Conservation (phyloP, 2,888 invertebrate genomes). For the Ceramica pisi region DNA sequence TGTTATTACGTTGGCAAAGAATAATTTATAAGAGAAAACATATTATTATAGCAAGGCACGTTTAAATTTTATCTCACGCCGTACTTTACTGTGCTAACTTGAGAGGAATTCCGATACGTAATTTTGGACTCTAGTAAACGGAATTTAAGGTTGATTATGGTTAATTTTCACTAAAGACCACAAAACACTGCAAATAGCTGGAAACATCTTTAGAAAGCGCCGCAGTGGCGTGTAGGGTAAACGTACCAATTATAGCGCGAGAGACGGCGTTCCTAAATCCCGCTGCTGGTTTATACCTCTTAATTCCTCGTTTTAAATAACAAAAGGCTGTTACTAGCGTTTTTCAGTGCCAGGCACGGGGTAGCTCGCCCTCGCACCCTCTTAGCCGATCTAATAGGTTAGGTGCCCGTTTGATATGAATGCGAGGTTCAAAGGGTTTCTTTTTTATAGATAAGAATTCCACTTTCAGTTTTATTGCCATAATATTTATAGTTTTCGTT, state of each 20-base stretch:
- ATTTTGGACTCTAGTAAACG: constrained; percentile 41
- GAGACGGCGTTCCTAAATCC: constrained; percentile 71
- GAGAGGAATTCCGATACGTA: constrained; percentile 1
- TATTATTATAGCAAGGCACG: constrained; percentile 31
- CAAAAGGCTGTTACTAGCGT: constrained; percentile 83
- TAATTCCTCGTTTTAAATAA: constrained; percentile 84
- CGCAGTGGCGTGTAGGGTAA: constrained; percentile 69
- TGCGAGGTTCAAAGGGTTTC: constrained; percentile 61
- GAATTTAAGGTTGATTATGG: constrained; percentile 27
- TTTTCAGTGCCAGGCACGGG: constrained; percentile 82
- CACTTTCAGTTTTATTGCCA: constrained; percentile 58
- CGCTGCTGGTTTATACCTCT: constrained; percentile 70
- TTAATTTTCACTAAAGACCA: constrained; percentile 34
- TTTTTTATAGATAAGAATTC: constrained; percentile 64
- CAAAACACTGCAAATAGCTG: constrained; percentile 59
- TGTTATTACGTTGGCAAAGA: constrained; percentile 30
- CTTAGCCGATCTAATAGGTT: constrained; percentile 75
- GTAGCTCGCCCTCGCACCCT: constrained; percentile 77
- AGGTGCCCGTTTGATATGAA: constrained; percentile 69
- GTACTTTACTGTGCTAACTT: constrained; percentile 21
- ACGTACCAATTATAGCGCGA: constrained; percentile 73
- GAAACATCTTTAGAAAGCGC: constrained; percentile 57
- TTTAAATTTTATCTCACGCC: constrained; percentile 40
- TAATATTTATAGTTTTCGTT: constrained; percentile 58
- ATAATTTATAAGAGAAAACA: constrained; percentile 34